Base-by-base conservation (phyloP, 2,113 vertebrate genomes). In the Sinocyclocheilus rhinocerous region DNA sequence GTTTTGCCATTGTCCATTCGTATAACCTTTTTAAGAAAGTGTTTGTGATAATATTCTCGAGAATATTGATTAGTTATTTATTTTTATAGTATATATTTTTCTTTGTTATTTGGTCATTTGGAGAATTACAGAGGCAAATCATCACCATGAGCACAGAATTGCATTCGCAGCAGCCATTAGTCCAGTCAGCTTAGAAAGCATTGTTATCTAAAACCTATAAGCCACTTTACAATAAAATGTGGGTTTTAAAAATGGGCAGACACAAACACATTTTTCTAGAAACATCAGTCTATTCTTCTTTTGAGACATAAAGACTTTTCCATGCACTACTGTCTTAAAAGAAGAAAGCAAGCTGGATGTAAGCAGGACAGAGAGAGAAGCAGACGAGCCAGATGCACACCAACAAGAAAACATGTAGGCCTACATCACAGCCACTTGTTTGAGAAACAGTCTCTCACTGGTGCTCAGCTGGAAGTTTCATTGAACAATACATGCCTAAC, bases 331-430 rank as follows among this genome's bases (percentile, higher is more conserved):
- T 75, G 39, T 75, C 70, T 73, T 5, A 5, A 50, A 50, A 76
- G 45, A 76, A 48, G 73, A 76, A 76, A 76, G 45, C 73, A 50
- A 50, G 13, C 22, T 50, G 73, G 16, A 76, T 76, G n/a, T 76
- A 26, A 76, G 24, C 39, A 76, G 24, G 73, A 24, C 73, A 76
- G 12, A 76, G 72, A 75, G 39, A 75, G 65, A 6, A 42, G 70
- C 24, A 76, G 73, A 50, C 13, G 22, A 50, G 12, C 73, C 73
- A 76, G 73, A 26, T 50, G 73, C 73, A 50, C n/a, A 39, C 18
- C 36, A 50, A 48, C 24, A 50, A 76, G 45, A 76, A 13, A 50
- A 50, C 73, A 69, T 7, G 0, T 15, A 75, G 72, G 72, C 29
- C 29, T 48, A 48, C 72, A 76, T 50, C 73, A 76, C 73, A 76